Base-by-base conservation (phyloP, 2,797 vertebrate species). In the Iguana delicatissima region DNA sequence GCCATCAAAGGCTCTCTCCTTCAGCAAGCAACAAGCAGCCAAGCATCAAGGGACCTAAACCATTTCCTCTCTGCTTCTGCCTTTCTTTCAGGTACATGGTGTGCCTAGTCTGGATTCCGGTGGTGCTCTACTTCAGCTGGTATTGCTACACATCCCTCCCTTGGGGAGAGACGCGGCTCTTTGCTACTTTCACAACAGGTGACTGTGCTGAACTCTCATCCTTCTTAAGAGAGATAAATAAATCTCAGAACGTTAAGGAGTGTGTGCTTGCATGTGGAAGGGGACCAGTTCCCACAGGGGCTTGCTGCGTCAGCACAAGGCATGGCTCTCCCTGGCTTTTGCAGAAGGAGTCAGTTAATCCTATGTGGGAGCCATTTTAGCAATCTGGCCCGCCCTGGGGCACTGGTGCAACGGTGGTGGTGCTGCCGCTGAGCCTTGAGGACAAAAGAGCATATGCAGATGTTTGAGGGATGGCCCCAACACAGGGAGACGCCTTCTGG, bases 41-140 rank as follows among this genome's bases (percentile, higher is more conserved):
- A 32, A 38, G 8, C 7, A 1, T 42, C 13, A 10, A 7, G 6
- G 52, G 18, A 55, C 26, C 24, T 16, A 13, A 72, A 42, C 16
- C 59, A 4, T 26, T 9, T 50, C 38, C 29, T 4, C 10, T 55
- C 62, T 1, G 57, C 55, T 92, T 22, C 1, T 24, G 16, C 8
- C 50, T 79, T 3, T 80, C 67, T 94, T 29, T 1, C 0, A 99
- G 99, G 99, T 99, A 99, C 62, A 98, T 98, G 94, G 99, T 99
- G 13, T 98, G 98, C 69, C 89, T 98, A 29, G 97, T 99, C 42
- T 99, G 99, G 99, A 93, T 98, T 4, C 99, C 99, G 0, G 80
- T 99, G 90, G 97, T 99, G 38, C 95, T 98, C 87, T 99, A 98
- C 94, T 92, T 98, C 95, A 98, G 97, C 94, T 99, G 98, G 98